Evolutionary conservation across 2,113 vertebrate genomes (phyloP).

Genomic region (Tenrec ecaudatus): DNA sequence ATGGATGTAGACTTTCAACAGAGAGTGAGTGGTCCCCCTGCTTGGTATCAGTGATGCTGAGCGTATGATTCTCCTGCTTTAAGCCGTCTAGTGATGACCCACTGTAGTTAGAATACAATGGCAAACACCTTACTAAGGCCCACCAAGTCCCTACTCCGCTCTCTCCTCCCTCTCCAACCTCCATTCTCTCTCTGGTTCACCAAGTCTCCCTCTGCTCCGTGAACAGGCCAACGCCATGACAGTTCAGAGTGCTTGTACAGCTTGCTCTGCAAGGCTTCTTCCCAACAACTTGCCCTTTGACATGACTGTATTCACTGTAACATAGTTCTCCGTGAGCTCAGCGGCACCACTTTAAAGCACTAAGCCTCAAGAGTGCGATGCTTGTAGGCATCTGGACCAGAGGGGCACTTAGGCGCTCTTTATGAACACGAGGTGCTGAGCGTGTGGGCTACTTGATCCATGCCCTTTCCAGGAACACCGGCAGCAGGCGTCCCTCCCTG

Average conservation of each 20-base stretch:
- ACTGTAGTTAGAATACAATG: constrained; percentile 10
- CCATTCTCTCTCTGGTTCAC: background rate
- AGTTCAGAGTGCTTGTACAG: background rate
- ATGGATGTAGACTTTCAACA: background rate
- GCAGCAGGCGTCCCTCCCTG: background rate
- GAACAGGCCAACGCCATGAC: background rate
- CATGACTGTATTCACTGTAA: background rate
- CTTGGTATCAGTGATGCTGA: background rate
- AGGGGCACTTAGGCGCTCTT: background rate
- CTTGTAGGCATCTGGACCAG: background rate
- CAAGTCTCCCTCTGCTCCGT: background rate
- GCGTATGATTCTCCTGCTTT: background rate
- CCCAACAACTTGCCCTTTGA: background rate
- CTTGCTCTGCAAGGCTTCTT: background rate
- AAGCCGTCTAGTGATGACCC: background rate
- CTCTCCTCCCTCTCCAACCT: background rate
- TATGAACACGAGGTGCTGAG: background rate
- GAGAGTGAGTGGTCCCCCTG: background rate
- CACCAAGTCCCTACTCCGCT: background rate
- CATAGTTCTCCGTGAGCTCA: background rate
- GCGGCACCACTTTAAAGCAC: background rate
- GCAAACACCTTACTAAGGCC: background rate
- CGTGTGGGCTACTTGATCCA: background rate
- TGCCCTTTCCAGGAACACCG: background rate
- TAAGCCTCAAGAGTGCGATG: background rate